Base-by-base conservation (phyloP, 2,888 invertebrate species). In the Bugula neritina region DNA sequence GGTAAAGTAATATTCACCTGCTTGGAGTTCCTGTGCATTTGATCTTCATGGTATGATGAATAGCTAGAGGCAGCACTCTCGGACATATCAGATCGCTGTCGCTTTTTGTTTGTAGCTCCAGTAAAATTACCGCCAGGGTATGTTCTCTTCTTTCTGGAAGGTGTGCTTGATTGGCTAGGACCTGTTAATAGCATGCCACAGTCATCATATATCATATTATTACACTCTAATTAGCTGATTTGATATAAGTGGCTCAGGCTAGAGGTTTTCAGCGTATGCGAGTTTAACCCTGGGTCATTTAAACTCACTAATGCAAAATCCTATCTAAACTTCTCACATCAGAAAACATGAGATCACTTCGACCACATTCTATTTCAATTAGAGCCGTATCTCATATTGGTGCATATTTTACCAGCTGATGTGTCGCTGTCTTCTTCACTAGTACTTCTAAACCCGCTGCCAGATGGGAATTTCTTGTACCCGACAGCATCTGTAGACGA, bases 1-100 rank as follows among this genome's bases (percentile, higher is more conserved):
- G n/a, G n/a, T n/a, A n/a, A n/a, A n/a, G n/a, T n/a, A n/a, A n/a
- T n/a, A 43, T n/a, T 3, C 10, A 70, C 70, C 70, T 70, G 70
- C 43, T 70, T 70, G 52, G 52, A n/a, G 2, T n/a, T 70, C 25
- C 70, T 13, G 23, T 70, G 43, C 2, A 54, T n/a, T 10, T 35
- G 63, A 77, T 76, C 21, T 73, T 75, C 70, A 76, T 78, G 70
- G 5, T 72, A 69, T 69, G 55, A 54, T 71, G 58, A 71, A 55
- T 35, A 57, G 52, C 63, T 17, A 23, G 25, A 58, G 58, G 72
- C 69, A 57, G 72, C 72, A 17, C 72, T 74, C 69, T 74, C 74
- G 1, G 74, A 74, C 13, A 72, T 71, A 34, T 74, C 74, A 21
- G 74, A 72, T 23, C 72, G 27, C 54, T 72, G 35, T 54, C 73